Percentiles rank a stretch among this genome's conserved stretches.
Evolutionary conservation across 2,888 invertebrate genomes (phyloP).

Genomic region (Ophion ellenae): DNA sequence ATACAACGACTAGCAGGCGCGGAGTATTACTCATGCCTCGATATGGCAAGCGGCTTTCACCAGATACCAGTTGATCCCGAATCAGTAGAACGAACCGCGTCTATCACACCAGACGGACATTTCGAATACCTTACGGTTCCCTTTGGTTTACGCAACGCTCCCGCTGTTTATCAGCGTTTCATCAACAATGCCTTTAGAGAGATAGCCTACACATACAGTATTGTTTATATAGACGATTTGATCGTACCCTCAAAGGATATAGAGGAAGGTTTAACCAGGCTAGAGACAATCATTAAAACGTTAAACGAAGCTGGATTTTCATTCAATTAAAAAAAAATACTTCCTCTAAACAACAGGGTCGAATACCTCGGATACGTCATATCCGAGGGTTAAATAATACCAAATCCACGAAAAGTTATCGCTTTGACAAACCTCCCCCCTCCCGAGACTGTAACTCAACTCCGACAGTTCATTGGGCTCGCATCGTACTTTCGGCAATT

Average conservation of each 20-base stretch:
- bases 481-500: constrained; percentile 70
- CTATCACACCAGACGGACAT: constrained; percentile 78
- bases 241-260: not conserved
- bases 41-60: constrained; percentile 75
- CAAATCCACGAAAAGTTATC: constrained; percentile 56
- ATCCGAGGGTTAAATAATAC: constrained; percentile 38
- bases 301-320: constrained; percentile 62
- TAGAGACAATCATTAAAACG: constrained; percentile 58
- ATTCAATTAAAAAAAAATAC: constrained; percentile 62
- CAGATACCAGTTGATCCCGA: constrained; percentile 78
- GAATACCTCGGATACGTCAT: constrained; percentile 62
- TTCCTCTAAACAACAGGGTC: constrained; percentile 58
- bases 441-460: constrained; percentile 61
- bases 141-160: too few species aligned
- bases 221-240: constrained; percentile 18
- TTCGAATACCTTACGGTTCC: too few species aligned
- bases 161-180: too few species aligned
- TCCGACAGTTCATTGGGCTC: constrained; percentile 68
- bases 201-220: not conserved
- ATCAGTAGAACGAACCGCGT: constrained; percentile 76
- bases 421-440: constrained; percentile 45
- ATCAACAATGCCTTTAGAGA: not conserved
- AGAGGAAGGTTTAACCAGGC: constrained; percentile 58
- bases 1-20: constrained; percentile 71
- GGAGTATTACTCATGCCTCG: constrained; percentile 74